phyloP scores from a whole-genome alignment of 1,140 invertebrate genomes.

The Drosophila seguyi region DNA sequence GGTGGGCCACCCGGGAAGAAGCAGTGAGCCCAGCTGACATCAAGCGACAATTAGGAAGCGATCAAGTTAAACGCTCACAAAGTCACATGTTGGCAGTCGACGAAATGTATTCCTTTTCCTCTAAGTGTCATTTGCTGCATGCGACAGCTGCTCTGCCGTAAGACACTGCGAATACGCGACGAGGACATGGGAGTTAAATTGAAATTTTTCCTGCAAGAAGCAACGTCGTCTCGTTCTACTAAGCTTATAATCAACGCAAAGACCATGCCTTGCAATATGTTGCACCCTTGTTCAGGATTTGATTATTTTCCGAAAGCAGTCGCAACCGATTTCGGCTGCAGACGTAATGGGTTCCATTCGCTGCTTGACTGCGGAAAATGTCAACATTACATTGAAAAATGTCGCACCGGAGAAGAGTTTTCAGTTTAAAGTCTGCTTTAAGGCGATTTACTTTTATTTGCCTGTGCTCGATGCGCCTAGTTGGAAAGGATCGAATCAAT shows the following conservation, averaged over 20 bases:
- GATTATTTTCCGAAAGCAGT: constrained; percentile 60
- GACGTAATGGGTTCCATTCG: constrained; percentile 38
- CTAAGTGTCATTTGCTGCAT: constrained; percentile 36
- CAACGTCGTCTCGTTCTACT: constrained; percentile 2
- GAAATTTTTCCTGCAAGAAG: constrained; percentile 50
- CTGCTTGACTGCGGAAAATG: constrained; percentile 49
- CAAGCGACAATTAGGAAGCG: constrained; percentile 71
- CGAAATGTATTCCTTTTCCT: constrained; percentile 13
- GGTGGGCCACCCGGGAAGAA: constrained; percentile 27
- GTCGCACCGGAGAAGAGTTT: not conserved
- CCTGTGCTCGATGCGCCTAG: not conserved
- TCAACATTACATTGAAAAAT: constrained; percentile 45
- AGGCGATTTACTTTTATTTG: not conserved
- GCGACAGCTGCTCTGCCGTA: constrained; percentile 66
- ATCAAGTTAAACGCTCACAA: constrained; percentile 65
- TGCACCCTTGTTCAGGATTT: constrained; percentile 73
- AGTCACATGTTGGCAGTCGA: constrained; percentile 51
- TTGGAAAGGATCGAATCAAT: constrained; percentile 37
- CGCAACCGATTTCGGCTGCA: constrained; percentile 35
- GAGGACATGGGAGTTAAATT: constrained; percentile 68
- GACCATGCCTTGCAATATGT: constrained; percentile 63
- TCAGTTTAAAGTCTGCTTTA: constrained; percentile 22
- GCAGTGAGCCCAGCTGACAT: constrained; percentile 3
- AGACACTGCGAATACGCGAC: constrained; percentile 20
- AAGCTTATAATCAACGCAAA: constrained; percentile 59